Evolutionary conservation across 2,888 invertebrate genomes (phyloP).

Genomic region (Gasteruption jaculator): DNA sequence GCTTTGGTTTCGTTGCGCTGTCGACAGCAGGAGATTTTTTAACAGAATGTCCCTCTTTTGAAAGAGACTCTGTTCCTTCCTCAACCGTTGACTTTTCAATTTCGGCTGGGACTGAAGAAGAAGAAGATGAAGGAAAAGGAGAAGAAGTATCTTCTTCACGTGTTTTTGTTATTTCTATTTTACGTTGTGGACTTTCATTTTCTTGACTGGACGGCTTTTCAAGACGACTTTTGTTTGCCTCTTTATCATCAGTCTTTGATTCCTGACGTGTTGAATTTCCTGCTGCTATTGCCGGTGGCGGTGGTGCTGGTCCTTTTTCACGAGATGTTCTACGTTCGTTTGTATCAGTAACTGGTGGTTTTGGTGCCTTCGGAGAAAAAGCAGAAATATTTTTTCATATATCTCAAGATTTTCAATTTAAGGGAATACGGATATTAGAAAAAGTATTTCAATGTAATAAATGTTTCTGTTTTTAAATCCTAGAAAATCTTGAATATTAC

Average conservation of each 20-base stretch:
- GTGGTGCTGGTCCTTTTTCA: slow-evolving; percentile 79
- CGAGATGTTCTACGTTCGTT: slow-evolving; percentile 56
- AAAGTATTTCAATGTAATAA: too few relatives aligned
- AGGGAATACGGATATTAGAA: not conserved
- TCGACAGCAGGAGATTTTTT: slow-evolving; percentile 21
- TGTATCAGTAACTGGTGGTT: slow-evolving; percentile 56
- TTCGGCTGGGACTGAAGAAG: too few relatives aligned
- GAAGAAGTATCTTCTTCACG: too few relatives aligned
- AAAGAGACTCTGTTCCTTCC: too few relatives aligned
- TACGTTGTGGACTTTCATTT: slow-evolving; percentile 8
- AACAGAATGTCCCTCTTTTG: too few relatives aligned
- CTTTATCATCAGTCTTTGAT: slow-evolving; percentile 38
- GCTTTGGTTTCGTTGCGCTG: slow-evolving; percentile 18
- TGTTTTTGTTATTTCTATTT: slow-evolving; percentile 9
- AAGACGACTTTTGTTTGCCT: too few relatives aligned
- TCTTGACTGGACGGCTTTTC: slow-evolving; percentile 21
- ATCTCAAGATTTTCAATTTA: too few relatives aligned
- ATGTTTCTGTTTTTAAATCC: too few relatives aligned
- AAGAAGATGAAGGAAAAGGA: too few relatives aligned
- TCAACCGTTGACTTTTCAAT: too few relatives aligned
- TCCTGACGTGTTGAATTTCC: too few relatives aligned
- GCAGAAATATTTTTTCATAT: slow-evolving; percentile 11
- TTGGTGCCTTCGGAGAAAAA: slow-evolving; percentile 60
- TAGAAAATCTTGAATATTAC: too few relatives aligned
- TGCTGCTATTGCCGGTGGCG: slow-evolving; percentile 57